Evolutionary conservation across 2,113 vertebrate species (phyloP).

Genomic region (Columbina picui): DNA sequence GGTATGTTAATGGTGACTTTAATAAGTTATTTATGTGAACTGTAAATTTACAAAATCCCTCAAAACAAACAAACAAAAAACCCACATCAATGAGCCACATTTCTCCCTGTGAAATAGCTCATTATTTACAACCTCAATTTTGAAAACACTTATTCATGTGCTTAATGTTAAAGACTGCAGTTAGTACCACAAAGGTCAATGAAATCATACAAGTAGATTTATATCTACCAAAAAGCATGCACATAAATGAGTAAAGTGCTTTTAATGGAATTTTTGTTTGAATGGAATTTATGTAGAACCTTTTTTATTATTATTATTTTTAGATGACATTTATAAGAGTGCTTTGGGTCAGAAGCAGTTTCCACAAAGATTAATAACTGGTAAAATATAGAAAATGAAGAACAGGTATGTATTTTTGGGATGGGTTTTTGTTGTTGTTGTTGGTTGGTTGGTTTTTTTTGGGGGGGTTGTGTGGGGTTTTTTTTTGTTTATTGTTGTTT

Average conservation of each 20-base stretch:
- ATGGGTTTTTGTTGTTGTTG: background rate
- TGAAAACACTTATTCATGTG: constrained; percentile 10
- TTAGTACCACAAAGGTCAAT: constrained; percentile 33
- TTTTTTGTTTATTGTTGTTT: background rate
- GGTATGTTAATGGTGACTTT: background rate
- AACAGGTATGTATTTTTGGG: background rate
- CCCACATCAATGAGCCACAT: constrained; percentile 20
- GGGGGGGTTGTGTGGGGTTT: background rate
- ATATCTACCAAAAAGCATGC: background rate
- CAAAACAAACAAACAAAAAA: constrained; percentile 58
- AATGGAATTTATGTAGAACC: background rate
- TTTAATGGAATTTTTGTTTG: background rate
- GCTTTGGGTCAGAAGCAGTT: background rate
- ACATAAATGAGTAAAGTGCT: background rate
- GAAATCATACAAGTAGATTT: constrained; percentile 9
- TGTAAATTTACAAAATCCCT: constrained; percentile 43
- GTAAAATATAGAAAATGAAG: background rate
- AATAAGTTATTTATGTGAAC: constrained; percentile 32
- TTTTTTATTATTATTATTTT: background rate
- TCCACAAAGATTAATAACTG: background rate
- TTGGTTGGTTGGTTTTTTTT: background rate
- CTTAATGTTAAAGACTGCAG: background rate
- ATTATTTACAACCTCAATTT: constrained; percentile 40
- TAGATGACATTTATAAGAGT: background rate
- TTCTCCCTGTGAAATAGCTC: constrained; percentile 9